Evolutionary conservation across 2,113 vertebrate genomes (phyloP), one percentile per base, ranked within the genome.

Genomic region (Struthio camelus): DNA sequence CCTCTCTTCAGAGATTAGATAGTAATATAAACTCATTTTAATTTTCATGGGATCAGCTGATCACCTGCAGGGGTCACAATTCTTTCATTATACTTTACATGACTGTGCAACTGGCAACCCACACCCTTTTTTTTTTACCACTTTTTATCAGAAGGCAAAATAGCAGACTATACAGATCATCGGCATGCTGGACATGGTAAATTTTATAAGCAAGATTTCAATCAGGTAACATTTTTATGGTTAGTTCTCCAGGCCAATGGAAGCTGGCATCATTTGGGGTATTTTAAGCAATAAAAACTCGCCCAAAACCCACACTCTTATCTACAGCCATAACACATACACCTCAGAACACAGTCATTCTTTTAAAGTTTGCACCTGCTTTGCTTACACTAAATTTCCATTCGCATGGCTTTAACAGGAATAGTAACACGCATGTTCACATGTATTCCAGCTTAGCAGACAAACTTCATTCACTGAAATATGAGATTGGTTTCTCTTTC

Each of bases 31-130:
- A 32, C 11, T 73, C 34, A 36, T n/a, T 87, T 32, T 27, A 73
- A 14, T 50, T 82, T 54, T 85, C 42, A 73, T 9, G 22, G 19
- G 48, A 70, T 56, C 51, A 88, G 18, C 38, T 65, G 36, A 89
- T 80, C 44, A 87, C 70, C 75, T 86, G 84, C 81, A 95, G 71
- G 50, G n/a, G n/a, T 95, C 79, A 94, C 64, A 85, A 83, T 64
- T 87, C 40, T 92, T 87, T 89, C 64, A 48, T 53, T 36, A 25
- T 48, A 42, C 18, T 89, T 67, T 25, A 2, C 44, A n/a, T 65
- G 20, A 25, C 24, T n/a, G 17, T 27, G 32, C 67, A 90, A 44
- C 42, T 28, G 38, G 30, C 54, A 77, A 15, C 15, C 27, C 40
- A 14, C 32, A 75, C 7, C 11, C 27, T 14, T 24, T 9, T 9